Evolutionary conservation across 2,888 invertebrate species (phyloP).

Genomic region (Philopedon plagiatum): DNA sequence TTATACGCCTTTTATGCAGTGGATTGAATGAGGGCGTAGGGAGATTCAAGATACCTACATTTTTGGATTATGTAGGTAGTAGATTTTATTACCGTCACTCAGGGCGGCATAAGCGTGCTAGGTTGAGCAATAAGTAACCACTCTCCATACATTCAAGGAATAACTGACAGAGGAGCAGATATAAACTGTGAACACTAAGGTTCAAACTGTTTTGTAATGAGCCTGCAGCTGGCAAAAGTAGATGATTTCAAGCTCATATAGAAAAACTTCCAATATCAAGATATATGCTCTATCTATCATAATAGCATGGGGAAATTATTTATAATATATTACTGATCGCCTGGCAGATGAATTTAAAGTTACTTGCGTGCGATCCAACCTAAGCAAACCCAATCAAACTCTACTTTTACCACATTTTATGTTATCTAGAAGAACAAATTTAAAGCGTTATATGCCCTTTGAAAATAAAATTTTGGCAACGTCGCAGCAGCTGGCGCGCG

Average conservation of each 20-base stretch:
- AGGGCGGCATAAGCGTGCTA: slow-evolving; percentile 53
- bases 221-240: slow-evolving; percentile 47
- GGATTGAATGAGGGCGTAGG: slow-evolving; percentile 48
- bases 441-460: too few species aligned
- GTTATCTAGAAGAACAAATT: too few species aligned
- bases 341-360: slow-evolving; percentile 47
- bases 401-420: slow-evolving; percentile 22
- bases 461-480: too few species aligned
- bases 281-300: slow-evolving; percentile 31
- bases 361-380: slow-evolving; percentile 55
- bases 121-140: slow-evolving; percentile 52
- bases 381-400: slow-evolving; percentile 48
- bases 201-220: slow-evolving; percentile 47
- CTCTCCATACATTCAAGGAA: slow-evolving; percentile 52
- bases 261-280: slow-evolving; percentile 51
- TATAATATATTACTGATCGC: too few species aligned
- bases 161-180: slow-evolving; percentile 56
- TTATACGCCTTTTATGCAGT: slow-evolving; percentile 58
- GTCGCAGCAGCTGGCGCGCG: too few species aligned
- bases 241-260: slow-evolving; percentile 53
- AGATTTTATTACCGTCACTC: slow-evolving; percentile 54
- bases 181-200: slow-evolving; percentile 53
- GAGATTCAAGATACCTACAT: slow-evolving; percentile 51
- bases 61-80: slow-evolving; percentile 57
- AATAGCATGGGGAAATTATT: too few species aligned